Evolutionary conservation across 1,140 invertebrate species (phyloP), one percentile per base, ranked within the genome.

Genomic region (Chlorops oryzae): DNA sequence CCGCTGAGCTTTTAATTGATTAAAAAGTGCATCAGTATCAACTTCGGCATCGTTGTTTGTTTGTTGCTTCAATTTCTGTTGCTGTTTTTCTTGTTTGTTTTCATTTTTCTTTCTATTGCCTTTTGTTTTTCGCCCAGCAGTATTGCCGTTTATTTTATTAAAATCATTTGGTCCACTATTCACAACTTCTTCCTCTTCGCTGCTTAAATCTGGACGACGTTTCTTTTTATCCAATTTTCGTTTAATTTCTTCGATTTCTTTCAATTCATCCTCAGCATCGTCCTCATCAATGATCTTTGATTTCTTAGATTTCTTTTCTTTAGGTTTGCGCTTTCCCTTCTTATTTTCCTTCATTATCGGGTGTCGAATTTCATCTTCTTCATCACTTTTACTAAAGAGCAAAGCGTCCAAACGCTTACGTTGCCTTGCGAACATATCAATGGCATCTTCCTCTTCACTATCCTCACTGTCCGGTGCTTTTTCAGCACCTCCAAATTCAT

Each of bases 371-470:
- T 66, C 61, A 18, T 56, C 51, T 44, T 69, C 62, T 23, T 73
- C 62, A 48, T 72, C 70, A 53, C 70, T 72, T 39, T 72, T 61
- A 50, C 59, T 72, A 34, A 59, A 72, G 55, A 67, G 61, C 5
- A 72, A 50, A 20, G 54, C 66, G 18, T 70, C 58, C 56, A 70
- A 52, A 43, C 61, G 59, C 13, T 55, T 52, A 10, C 65, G 62
- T 49, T 59, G 62, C 18, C 27, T 44, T n/a, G 32, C 50, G 21
- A 51, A 40, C 3, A 28, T 61, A 23, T 73, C 71, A 38, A 63
- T 47, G 49, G 59, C 65, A 47, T 69, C 65, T 35, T 70, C 65
- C 6, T 68, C 62, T 5, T 35, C 34, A 34, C 48, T 21, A 18
- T 53, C 32, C 23, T 38, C 27, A 9, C 55, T 32, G 28, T 35